Base-by-base conservation (phyloP, 1,140 invertebrate genomes). In the Orchesella cincta region DNA sequence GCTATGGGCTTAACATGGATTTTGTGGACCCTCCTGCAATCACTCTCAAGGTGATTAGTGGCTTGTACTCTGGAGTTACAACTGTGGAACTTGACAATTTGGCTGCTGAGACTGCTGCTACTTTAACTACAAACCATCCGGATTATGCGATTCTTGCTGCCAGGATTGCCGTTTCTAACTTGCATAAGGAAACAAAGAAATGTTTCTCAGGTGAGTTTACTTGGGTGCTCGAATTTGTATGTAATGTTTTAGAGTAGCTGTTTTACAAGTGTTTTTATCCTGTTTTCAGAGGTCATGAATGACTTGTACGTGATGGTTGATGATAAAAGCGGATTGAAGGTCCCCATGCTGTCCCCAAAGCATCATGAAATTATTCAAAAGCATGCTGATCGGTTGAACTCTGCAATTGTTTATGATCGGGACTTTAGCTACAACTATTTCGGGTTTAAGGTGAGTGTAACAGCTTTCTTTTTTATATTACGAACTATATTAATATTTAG, bases 351-450 rank as follows among this genome's bases (percentile, higher is more conserved):
- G 73, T 94, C 93, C 0, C 89, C 96, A 31, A 89, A 90, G 74
- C 90, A 93, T 83, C 91, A 95, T 80, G 88, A 93, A 46, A 91
- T 99, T 67, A 92, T 99, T 1, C 91, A 93, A 87, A 89, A 93
- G 34, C 91, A 99, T 88, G 92, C 94, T 34, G 94, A 97, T 75
- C 88, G 88, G 83, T 85, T 99, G 0, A 96, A 99, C 86, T 96
- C 95, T n/a, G 92, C 95, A 1, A 98, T 99, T 81, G 94, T 98
- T 71, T 98, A 99, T 86, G 95, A 99, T 83, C 89, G 98, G 81
- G 98, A 99, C 87, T 99, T 96, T 84, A 92, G 89, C 75, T 99
- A 98, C 85, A 98, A 97, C 85, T 99, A 98, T 85, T 99, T 99
- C 90, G 98, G 97, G 46, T 99, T 99, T 83, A 99, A 98, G 88